Percentiles rank a stretch among this genome's conserved stretches.
Evolutionary conservation across 2,797 vertebrate genomes (phyloP).

Genomic region (Pangasius larnaudii): DNA sequence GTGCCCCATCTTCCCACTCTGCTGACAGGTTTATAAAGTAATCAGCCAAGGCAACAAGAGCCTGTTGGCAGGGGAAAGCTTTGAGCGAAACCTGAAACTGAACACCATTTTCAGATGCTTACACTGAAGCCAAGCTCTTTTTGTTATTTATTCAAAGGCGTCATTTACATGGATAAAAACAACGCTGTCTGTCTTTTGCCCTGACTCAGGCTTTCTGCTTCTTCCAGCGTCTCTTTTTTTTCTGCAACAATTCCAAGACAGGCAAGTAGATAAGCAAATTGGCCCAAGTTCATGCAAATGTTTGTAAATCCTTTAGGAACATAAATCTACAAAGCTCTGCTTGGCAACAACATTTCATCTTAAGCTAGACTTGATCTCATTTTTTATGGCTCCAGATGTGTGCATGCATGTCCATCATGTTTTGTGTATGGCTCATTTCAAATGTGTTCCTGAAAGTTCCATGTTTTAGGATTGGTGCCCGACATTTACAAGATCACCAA

Average conservation of each 20-base stretch:
- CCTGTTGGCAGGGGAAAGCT: not conserved
- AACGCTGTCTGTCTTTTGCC: conserved; percentile 29
- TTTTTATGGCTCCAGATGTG: conserved; percentile 47
- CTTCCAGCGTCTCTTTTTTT: conserved; percentile 27
- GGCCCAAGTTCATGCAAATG: conserved; percentile 73
- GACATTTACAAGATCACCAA: conserved; percentile 51
- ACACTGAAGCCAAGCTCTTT: conserved; percentile 54
- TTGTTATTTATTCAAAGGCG: conserved; percentile 53
- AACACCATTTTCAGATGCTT: conserved; percentile 55
- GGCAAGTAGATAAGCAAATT: conserved; percentile 64
- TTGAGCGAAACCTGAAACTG: conserved; percentile 52
- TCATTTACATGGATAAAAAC: conserved; percentile 57
- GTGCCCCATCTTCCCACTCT: conserved; percentile 29
- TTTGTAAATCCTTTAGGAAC: conserved; percentile 70
- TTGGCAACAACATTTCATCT: conserved; percentile 53
- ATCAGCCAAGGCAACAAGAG: conserved; percentile 44
- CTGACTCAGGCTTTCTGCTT: conserved; percentile 43
- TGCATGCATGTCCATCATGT: conserved; percentile 21
- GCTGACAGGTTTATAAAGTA: conserved; percentile 56
- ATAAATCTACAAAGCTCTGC: conserved; percentile 51
- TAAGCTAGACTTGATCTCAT: conserved; percentile 37
- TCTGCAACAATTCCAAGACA: conserved; percentile 74
- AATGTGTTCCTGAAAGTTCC: conserved; percentile 16
- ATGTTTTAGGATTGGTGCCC: conserved; percentile 33
- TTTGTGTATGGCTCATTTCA: conserved; percentile 5